phyloP scores from a whole-genome alignment of 2,797 vertebrate species.

The Anguilla pacifica region DNA sequence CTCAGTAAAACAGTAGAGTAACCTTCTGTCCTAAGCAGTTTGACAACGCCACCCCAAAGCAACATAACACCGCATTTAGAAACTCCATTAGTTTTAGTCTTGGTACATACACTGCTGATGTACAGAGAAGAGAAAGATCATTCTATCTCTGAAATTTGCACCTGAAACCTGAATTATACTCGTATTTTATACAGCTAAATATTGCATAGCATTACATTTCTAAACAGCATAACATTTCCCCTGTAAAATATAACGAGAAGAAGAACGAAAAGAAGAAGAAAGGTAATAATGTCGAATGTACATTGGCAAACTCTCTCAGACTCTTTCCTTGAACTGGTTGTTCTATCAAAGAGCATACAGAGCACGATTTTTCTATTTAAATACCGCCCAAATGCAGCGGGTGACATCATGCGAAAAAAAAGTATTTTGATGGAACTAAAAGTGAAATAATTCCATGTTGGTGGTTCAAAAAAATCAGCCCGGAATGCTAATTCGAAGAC shows the following conservation, averaged over 20 bases:
- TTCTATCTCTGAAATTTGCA: background rate
- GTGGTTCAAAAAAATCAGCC: background rate
- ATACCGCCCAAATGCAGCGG: background rate
- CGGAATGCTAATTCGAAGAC: background rate
- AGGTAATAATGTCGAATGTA: too few species aligned
- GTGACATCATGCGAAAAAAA: background rate
- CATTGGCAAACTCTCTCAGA: too few species aligned
- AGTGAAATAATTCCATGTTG: background rate
- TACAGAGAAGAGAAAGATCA: background rate
- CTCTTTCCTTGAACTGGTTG: background rate
- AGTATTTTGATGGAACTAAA: background rate
- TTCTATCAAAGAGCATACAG: background rate
- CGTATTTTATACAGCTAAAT: background rate
- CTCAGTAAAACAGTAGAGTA: background rate
- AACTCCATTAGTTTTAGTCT: background rate
- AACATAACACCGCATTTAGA: background rate
- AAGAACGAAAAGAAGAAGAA: too few species aligned
- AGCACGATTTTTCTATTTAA: background rate
- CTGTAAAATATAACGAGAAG: too few species aligned
- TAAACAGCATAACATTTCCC: background rate
- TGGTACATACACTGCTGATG: background rate
- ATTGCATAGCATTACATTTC: background rate
- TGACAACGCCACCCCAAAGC: background rate
- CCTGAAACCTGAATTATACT: too few species aligned
- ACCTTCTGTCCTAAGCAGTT: background rate